phyloP scores from a whole-genome alignment of 1,140 invertebrate genomes.

The Apis dorsata region DNA sequence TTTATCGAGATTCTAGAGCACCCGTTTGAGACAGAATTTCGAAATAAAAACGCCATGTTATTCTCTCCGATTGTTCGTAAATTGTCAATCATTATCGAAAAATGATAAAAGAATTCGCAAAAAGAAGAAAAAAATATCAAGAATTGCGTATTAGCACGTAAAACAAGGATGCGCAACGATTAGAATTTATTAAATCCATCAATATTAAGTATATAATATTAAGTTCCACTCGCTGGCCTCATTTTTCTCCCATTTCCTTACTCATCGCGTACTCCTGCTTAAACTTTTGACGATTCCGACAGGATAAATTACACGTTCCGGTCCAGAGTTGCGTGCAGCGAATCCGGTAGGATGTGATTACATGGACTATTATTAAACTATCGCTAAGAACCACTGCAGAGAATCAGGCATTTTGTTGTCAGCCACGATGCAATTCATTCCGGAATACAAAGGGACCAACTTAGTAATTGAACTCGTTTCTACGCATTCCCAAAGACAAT shows the following conservation, averaged over 20 bases:
- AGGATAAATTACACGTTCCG: conserved; percentile 42
- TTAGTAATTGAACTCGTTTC: conserved; percentile 13
- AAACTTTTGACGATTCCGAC: conserved; percentile 43
- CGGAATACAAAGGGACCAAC: background rate
- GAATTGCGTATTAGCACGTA: background rate
- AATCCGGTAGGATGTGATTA: conserved; percentile 42
- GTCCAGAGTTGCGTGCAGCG: conserved; percentile 18
- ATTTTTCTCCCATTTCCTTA: background rate
- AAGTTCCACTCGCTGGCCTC: background rate
- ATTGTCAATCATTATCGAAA: background rate
- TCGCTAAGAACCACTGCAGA: conserved; percentile 1
- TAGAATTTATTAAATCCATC: background rate
- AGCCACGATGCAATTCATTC: background rate
- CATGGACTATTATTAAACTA: conserved; percentile 40
- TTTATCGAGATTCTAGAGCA: background rate
- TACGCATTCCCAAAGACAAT: background rate
- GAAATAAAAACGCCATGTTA: background rate
- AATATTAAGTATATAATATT: background rate
- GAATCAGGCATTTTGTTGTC: conserved; percentile 31
- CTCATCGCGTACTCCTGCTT: conserved; percentile 8
- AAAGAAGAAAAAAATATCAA: background rate
- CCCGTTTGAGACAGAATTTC: background rate
- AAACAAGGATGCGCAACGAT: background rate
- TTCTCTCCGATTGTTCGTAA: no score
- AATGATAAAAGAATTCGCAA: background rate